phyloP scores from a whole-genome alignment of 2,113 vertebrate genomes.

The Phrynosoma blainvillii region DNA sequence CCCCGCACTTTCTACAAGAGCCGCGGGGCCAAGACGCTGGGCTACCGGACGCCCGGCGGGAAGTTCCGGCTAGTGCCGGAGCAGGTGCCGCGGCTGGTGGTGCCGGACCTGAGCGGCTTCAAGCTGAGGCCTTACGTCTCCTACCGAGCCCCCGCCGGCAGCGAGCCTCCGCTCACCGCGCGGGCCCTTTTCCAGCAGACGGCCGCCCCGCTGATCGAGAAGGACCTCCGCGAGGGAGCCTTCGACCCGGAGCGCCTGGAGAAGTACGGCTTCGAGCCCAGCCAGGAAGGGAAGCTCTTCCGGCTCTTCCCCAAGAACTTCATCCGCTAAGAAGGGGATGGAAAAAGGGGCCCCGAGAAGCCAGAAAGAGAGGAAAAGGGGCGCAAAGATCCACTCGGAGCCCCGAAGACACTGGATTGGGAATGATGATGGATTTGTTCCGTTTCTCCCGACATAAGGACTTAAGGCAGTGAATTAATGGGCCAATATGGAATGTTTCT shows the following conservation, averaged over 20 bases:
- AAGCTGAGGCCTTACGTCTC: slow-evolving; percentile 92
- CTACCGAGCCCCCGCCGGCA: slow-evolving; percentile 79
- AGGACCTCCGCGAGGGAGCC: slow-evolving; percentile 80
- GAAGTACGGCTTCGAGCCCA: slow-evolving; percentile 91
- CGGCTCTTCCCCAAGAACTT: slow-evolving; percentile 93
- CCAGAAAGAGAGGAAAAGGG: neutral
- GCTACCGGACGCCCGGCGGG: slow-evolving; percentile 70
- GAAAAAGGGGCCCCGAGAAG: neutral
- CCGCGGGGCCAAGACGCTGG: slow-evolving; percentile 79
- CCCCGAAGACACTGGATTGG: no score
- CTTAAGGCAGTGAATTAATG: no score
- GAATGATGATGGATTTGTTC: no score
- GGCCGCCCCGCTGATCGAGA: slow-evolving; percentile 83
- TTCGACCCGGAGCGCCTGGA: slow-evolving; percentile 80
- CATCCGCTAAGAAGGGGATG: slow-evolving; percentile 70
- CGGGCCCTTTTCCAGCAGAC: slow-evolving; percentile 80
- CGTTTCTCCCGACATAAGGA: no score
- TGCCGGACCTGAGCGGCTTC: slow-evolving; percentile 85
- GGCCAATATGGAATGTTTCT: no score
- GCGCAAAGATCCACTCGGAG: no score
- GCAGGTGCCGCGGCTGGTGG: slow-evolving; percentile 90
- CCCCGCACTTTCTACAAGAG: slow-evolving; percentile 83
- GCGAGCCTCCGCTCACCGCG: slow-evolving; percentile 79
- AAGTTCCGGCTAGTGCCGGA: slow-evolving; percentile 81
- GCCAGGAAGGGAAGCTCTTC: slow-evolving; percentile 91